Conservation (phyloP, 1,140 invertebrate genomes). For the Meloidogyne floridensis region DNA sequence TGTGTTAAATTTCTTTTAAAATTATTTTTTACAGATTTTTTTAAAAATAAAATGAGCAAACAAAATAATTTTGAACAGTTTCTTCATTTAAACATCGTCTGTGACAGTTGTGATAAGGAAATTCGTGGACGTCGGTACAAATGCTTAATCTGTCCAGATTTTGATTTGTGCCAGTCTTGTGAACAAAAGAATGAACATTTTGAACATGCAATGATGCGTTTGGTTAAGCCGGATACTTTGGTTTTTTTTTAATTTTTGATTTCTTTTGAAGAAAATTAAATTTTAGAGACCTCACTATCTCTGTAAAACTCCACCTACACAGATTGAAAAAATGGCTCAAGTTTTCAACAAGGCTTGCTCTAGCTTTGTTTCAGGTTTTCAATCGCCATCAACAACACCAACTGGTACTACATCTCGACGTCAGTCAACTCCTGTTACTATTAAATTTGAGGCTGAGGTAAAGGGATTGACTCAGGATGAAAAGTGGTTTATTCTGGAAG, state of each 20-base stretch:
- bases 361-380: neutral
- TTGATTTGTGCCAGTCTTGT: constrained; percentile 69
- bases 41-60: too few relatives aligned
- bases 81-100: constrained; percentile 74
- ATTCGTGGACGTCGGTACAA: constrained; percentile 33
- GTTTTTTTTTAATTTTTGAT: constrained; percentile 14
- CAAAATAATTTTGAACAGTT: neutral
- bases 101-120: constrained; percentile 75
- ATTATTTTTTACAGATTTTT: neutral
- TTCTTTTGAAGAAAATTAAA: neutral
- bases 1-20: neutral
- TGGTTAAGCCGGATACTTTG: constrained; percentile 65
- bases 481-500: neutral
- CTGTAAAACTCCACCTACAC: neutral
- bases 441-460: neutral
- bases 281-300: neutral
- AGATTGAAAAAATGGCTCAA: neutral
- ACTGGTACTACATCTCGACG: neutral
- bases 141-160: neutral
- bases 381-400: neutral
- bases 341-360: too few relatives aligned
- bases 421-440: neutral
- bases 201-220: constrained; percentile 80
- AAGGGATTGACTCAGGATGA: too few relatives aligned
- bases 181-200: constrained; percentile 74